Base-by-base conservation (phyloP, 2,888 invertebrate species). In the Napeogenes inachia region DNA sequence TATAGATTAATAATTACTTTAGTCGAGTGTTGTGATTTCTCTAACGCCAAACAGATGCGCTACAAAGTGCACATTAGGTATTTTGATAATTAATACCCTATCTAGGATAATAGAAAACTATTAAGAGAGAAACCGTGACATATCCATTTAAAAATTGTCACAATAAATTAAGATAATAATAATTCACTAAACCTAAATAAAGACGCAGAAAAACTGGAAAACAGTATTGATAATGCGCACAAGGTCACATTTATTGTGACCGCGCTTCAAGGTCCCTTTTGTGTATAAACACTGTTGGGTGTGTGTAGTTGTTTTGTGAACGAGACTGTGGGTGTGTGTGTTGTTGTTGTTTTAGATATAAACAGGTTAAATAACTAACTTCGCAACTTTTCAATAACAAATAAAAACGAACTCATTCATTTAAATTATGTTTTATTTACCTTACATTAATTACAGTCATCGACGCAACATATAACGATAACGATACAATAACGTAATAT, bases 371-470 rank as follows among this genome's bases (percentile, higher is more conserved):
- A 21, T 21, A 21, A 21, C 21, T 21, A 21, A 21, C 21, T 5
- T 46, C 5, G 13, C 46, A 46, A 13, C n/a, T 21, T 47, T n/a
- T 50, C 21, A 63, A 57, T 72, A 68, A 70, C 71, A 81, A 79
- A 80, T 74, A 75, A 77, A 60, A 72, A 68, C 73, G 75, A 71
- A 68, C 46, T 57, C n/a, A 63, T 70, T 69, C 72, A 74, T 72
- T 72, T 65, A 65, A 63, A 62, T 61, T 57, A 57, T 59, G 75
- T 77, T 86, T 85, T 82, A 82, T 82, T 84, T 74, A 75, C 74
- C 82, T 85, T 86, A 85, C 84, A 78, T 84, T 81, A 60, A 87
- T 89, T 87, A 89, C 86, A 88, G 84, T 89, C 85, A 74, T 73
- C 72, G 71, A 71, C 73, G 82, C 75, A 82, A 76, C 84, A 72